Evolutionary conservation across 2,888 invertebrate species (phyloP).

Genomic region (Pardosa pseudoannulata): DNA sequence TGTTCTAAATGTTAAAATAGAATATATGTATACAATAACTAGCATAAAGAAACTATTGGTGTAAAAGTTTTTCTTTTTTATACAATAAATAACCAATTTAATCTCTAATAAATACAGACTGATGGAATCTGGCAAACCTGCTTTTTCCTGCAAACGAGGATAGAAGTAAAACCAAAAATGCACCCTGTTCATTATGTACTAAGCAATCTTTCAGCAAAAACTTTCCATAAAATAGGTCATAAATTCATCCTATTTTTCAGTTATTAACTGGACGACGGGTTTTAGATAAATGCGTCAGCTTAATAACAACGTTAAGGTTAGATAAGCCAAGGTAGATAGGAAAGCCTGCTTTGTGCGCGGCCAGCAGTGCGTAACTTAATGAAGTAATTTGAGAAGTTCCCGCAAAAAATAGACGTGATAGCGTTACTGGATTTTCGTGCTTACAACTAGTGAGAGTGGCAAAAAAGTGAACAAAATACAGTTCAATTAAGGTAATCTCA

Average conservation of each 20-base stretch:
- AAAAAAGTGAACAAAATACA: background rate
- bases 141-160: background rate
- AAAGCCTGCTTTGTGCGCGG: background rate
- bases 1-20: no score
- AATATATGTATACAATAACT: no score
- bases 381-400: constrained; percentile 11
- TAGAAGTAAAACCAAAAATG: background rate
- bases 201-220: constrained; percentile 27
- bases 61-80: no score
- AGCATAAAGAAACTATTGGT: no score
- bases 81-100: no score
- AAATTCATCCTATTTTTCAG: constrained; percentile 28
- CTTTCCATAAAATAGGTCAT: constrained; percentile 57
- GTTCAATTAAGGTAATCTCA: constrained; percentile 9
- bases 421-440: constrained; percentile 12
- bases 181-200: background rate
- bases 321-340: constrained; percentile 2
- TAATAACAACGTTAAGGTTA: constrained; percentile 10
- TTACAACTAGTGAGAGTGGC: background rate
- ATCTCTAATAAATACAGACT: no score
- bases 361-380: constrained; percentile 1
- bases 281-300: background rate
- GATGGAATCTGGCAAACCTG: no score
- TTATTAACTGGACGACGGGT: constrained; percentile 16
- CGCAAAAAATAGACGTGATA: background rate